phyloP scores from a whole-genome alignment of 2,888 invertebrate species.

The Melitaea athalia region DNA sequence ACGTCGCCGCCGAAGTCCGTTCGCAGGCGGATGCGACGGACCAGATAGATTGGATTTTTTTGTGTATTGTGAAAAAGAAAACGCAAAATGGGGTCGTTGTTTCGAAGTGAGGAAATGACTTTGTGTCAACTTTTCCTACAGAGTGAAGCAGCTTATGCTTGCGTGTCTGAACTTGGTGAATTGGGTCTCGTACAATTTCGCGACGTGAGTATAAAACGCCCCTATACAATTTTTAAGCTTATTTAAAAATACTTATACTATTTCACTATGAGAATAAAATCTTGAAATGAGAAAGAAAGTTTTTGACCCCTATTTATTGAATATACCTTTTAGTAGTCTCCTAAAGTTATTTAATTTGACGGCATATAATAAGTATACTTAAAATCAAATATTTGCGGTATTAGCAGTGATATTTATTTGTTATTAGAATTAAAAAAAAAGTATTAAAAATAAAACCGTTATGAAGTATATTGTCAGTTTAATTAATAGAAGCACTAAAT shows the following conservation, averaged over 20 bases:
- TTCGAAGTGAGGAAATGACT: slow-evolving; percentile 99
- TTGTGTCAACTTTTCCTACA: slow-evolving; percentile 99
- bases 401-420: too few relatives aligned
- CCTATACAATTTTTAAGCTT: slow-evolving; percentile 32
- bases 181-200: slow-evolving; percentile 98
- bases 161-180: slow-evolving; percentile 98
- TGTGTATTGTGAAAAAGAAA: slow-evolving; percentile 62
- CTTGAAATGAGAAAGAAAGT: not conserved
- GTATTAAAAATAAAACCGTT: too few relatives aligned
- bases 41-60: slow-evolving; percentile 51
- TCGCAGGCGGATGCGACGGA: slow-evolving; percentile 70
- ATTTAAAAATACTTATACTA: too few relatives aligned
- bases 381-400: too few relatives aligned
- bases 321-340: not conserved
- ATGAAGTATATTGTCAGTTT: too few relatives aligned
- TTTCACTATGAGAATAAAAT: not conserved
- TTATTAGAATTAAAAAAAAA: too few relatives aligned
- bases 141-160: slow-evolving; percentile 98
- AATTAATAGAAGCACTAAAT: too few relatives aligned
- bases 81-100: slow-evolving; percentile 91
- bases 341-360: not conserved
- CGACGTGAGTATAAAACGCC: slow-evolving; percentile 86
- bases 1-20: slow-evolving; percentile 76
- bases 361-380: not conserved
- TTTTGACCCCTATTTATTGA: not conserved